Conservation (phyloP, 2,797 vertebrate species). For the Netta rufina region DNA sequence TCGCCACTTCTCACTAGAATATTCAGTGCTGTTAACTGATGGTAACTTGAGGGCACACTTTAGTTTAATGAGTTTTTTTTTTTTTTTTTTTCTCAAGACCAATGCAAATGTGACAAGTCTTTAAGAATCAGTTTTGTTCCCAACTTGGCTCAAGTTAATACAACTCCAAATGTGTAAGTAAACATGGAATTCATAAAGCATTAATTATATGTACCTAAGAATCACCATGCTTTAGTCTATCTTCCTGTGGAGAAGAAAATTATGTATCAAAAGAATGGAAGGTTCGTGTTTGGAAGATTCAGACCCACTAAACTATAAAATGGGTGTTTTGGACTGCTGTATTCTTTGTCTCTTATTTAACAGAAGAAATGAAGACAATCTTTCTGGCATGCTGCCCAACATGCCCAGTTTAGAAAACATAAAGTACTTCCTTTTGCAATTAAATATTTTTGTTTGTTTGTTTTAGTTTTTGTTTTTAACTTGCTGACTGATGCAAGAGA, state of each 20-base stretch:
- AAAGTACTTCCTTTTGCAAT: not conserved
- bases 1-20: not conserved
- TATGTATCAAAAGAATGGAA: not conserved
- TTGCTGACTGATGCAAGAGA: not conserved
- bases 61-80: not conserved
- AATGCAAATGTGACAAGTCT: not conserved
- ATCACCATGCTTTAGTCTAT: not conserved
- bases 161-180: not conserved
- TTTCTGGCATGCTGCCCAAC: not conserved
- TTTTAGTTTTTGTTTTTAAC: accelerated
- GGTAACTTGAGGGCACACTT: not conserved
- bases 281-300: not conserved
- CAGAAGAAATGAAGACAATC: not conserved
- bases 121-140: not conserved
- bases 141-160: not conserved
- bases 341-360: not conserved
- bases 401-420: not conserved
- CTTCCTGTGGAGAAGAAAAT: not conserved
- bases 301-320: not conserved
- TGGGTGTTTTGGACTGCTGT: not conserved
- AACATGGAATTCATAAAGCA: not conserved
- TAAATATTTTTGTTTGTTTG: not conserved
- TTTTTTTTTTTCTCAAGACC: not conserved
- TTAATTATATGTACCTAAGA: not conserved
- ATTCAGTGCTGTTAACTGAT: not conserved